These are phyloP conservation scores for Automeris io DNA, from an alignment of 2,888 invertebrate species.

Conservation along the genomic window DNA sequence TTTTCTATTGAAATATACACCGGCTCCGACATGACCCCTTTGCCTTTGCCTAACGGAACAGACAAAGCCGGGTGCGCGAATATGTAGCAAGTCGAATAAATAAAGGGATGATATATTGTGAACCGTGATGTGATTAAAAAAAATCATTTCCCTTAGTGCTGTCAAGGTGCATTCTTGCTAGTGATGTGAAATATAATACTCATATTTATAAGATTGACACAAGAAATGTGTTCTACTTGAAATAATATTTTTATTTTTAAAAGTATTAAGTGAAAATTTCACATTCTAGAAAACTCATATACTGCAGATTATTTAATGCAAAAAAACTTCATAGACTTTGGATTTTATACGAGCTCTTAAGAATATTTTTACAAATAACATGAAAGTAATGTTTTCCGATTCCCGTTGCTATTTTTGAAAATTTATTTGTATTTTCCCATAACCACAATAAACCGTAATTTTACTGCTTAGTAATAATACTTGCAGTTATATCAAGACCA, in stretches of 20 bases:
- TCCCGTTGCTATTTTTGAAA: too few relatives aligned
- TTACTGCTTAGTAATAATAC: too few relatives aligned
- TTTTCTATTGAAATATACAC: conserved; percentile 28
- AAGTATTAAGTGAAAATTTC: too few relatives aligned
- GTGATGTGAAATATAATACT: conserved; percentile 23
- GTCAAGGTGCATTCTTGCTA: conserved; percentile 69
- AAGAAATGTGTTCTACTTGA: background rate
- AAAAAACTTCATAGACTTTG: too few relatives aligned
- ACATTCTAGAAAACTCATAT: too few relatives aligned
- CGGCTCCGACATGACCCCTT: conserved; percentile 17
- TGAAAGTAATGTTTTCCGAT: too few relatives aligned
- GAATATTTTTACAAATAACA: too few relatives aligned
- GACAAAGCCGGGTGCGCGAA: conserved; percentile 65
- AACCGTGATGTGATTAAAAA: conserved; percentile 67
- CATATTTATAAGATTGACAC: background rate
- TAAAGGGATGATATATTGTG: conserved; percentile 75
- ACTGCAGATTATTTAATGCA: too few relatives aligned
- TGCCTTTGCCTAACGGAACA: conserved; percentile 42
- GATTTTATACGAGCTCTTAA: too few relatives aligned
- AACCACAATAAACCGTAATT: too few relatives aligned
- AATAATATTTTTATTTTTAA: background rate
- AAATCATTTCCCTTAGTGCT: conserved; percentile 67
- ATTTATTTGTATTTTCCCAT: too few relatives aligned
- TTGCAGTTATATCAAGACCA: too few relatives aligned
- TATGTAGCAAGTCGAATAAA: conserved; percentile 64